Base-by-base conservation (phyloP, 1,140 invertebrate genomes). In the Globodera ellingtonae region DNA sequence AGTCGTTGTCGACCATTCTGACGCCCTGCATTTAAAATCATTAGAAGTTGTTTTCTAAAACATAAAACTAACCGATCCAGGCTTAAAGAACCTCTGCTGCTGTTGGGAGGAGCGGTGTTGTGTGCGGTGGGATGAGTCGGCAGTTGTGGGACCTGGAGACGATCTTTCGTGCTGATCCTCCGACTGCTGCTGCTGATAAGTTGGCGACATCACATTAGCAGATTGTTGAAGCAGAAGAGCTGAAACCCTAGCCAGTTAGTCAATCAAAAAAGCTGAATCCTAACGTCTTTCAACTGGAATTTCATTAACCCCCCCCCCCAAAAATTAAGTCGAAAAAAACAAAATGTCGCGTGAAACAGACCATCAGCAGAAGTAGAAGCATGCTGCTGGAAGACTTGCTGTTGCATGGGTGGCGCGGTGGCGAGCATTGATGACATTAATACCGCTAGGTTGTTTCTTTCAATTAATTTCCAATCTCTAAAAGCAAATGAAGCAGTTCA, bases 381-480 rank as follows among this genome's bases (percentile, higher is more conserved):
- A 18, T 46, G 73, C 52, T 75, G 73, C n/a, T 75, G 73, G 65
- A 75, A 75, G 18, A 56, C 73, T 75, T 75, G 47, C 52, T 75
- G 73, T 24, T 75, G 73, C 10, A 75, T 50, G 46, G 35, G 73
- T 18, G 73, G 73, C 47, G 21, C 52, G 15, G 18, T 18, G 46
- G n/a, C 48, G 2, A 62, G 56, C 56, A 62, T 62, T 62, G 56
- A 18, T 62, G 56, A 62, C 56, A 62, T 35, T 35, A 35, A 35
- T 35, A 35, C 35, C 35, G 35, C 35, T 35, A 35, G 35, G 35
- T 35, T 35, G 1, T 35, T 35, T 3, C 35, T 35, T 35, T 35
- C 35, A 35, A 35, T 35, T 35, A 35, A 35, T 35, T 35, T 35
- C 35, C 35, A 35, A 35, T 35, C 35, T 35, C 35, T 35, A 35